Conservation (phyloP, 2,797 vertebrate genomes). For the Danio aesculapii region DNA sequence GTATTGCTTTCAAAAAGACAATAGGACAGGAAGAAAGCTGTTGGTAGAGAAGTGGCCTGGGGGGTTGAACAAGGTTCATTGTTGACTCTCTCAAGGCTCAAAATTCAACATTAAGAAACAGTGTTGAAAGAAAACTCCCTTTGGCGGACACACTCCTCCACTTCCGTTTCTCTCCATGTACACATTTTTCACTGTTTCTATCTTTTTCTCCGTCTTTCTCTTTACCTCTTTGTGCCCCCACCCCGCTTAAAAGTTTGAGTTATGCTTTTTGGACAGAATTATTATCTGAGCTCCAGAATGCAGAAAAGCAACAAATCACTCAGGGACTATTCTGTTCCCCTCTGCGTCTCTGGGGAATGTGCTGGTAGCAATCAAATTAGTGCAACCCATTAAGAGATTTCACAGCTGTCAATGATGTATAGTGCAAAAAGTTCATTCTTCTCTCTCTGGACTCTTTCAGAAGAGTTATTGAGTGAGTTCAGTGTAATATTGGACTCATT, state of each 20-base stretch:
- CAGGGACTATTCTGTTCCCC: conserved; percentile 39
- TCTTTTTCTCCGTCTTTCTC: conserved; percentile 2
- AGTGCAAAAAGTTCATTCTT: conserved; percentile 47
- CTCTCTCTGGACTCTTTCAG: conserved; percentile 46
- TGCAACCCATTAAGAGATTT: conserved; percentile 47
- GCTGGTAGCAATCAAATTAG: conserved; percentile 53
- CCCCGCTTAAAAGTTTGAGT: conserved; percentile 45
- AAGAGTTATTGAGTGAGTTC: conserved; percentile 43
- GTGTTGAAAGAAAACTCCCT: conserved; percentile 52
- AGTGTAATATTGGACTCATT: conserved; percentile 15
- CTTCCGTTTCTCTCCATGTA: conserved; percentile 37
- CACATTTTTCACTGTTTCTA: conserved; percentile 34
- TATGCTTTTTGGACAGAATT: conserved; percentile 50
- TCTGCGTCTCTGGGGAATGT: conserved; percentile 37
- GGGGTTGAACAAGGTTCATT: not conserved
- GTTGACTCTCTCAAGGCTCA: conserved; percentile 2
- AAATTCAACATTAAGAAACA: conserved; percentile 31
- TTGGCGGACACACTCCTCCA: conserved; percentile 40
- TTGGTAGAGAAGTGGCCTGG: not conserved
- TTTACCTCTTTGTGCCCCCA: conserved; percentile 38
- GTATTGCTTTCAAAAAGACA: conserved; percentile 6
- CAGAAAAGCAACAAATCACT: conserved; percentile 50
- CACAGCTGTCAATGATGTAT: conserved; percentile 50
- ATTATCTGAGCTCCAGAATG: conserved; percentile 49
- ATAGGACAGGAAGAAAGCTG: not conserved